Base-by-base conservation (phyloP, 1,140 invertebrate species). In the Papilio machaon region DNA sequence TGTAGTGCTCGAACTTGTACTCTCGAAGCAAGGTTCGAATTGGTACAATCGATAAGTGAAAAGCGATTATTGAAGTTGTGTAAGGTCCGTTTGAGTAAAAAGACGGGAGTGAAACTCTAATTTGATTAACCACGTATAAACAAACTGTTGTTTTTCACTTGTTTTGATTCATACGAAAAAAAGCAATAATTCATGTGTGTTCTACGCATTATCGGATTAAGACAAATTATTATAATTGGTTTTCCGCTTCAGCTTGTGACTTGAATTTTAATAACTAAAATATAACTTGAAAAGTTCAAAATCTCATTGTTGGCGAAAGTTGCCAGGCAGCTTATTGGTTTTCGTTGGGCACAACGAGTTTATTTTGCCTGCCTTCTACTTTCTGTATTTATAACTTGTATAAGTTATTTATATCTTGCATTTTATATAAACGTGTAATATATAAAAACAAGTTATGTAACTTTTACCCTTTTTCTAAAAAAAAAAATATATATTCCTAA, bases 301-400 rank as follows among this genome's bases (percentile, higher is more conserved):
- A 82, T 85, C 73, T 84, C 82, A 81, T 86, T 85, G 84, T 86
- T 86, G 82, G 83, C 54, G 58, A 75, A 76, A 85, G 82, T 83
- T 82, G 76, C 19, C 79, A 73, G 75, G 82, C 79, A 30, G 64
- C 81, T 85, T 85, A 84, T 86, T 83, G 85, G 77, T 82, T 82
- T 85, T 85, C 82, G 70, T 76, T 52, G 43, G 15, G 60, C 67
- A 81, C 70, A 82, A 85, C 83, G 82, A 85, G 85, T 86, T 80
- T 83, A 70, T 70, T 70, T 70, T 6, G 64, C 13, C 13, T 70
- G 64, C 64, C 17, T 70, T 64, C 4, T 52, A 17, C 49, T 52
- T 52, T 52, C 54, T 58, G 6, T 17, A 54, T 54, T 54, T 15
- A 54, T 54, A 17, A 54, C 17, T 54, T 54, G 5, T 54, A 17